Conservation (phyloP, 2,113 vertebrate species). For the Recurvirostra avosetta region DNA sequence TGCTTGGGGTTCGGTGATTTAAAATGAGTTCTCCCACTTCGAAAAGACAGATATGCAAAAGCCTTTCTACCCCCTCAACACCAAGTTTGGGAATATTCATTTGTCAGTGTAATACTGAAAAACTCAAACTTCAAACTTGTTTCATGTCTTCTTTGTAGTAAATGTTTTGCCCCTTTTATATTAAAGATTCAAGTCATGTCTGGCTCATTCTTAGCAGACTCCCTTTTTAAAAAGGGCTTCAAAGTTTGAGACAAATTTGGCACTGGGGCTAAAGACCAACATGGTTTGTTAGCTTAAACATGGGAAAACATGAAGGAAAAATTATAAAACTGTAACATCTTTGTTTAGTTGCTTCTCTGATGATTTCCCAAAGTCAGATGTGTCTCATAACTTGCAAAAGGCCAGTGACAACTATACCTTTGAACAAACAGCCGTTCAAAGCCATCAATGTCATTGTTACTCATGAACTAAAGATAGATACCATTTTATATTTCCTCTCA, state of each 20-base stretch:
- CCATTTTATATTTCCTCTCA: not conserved
- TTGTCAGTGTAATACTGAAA: not conserved
- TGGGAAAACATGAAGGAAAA: not conserved
- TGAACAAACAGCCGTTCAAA: not conserved
- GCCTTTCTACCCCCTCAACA: not conserved
- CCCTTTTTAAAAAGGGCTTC: not conserved
- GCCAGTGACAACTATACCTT: not conserved
- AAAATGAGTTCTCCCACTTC: not conserved
- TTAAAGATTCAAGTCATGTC: not conserved
- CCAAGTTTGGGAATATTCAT: not conserved
- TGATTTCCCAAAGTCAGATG: not conserved
- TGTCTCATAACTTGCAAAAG: not conserved
- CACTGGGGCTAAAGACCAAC: not conserved
- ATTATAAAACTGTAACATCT: not conserved
- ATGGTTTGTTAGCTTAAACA: not conserved
- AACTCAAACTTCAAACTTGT: not conserved
- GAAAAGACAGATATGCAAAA: not conserved
- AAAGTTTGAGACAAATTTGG: not conserved
- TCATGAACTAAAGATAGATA: not conserved
- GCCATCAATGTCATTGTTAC: not conserved
- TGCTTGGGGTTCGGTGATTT: rapidly evolving
- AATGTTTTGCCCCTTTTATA: not conserved
- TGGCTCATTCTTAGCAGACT: not conserved
- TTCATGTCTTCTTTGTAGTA: not conserved
- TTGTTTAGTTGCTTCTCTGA: not conserved